phyloP scores from a whole-genome alignment of 2,113 vertebrate genomes.

The Proteles cristata region DNA sequence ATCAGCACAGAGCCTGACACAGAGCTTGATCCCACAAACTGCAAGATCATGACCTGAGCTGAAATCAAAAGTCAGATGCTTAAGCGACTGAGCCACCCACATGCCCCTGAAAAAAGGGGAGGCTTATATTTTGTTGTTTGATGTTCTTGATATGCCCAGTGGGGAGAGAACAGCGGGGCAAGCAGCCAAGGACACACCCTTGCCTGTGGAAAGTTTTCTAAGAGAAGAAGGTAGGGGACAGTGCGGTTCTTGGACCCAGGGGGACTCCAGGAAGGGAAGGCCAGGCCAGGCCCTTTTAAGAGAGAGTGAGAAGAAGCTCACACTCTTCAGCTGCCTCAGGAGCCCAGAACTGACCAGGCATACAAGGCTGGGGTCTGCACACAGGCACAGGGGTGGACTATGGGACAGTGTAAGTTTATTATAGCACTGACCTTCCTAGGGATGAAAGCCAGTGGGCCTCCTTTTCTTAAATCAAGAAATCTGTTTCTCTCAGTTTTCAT shows the following conservation, averaged over 20 bases:
- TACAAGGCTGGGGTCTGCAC: neutral
- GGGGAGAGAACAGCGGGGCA: neutral
- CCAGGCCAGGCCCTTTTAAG: neutral
- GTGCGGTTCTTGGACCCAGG: neutral
- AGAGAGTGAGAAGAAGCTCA: neutral
- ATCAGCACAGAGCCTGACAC: too few relatives aligned
- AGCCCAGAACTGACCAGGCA: neutral
- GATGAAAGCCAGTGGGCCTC: neutral
- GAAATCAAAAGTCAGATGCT: too few relatives aligned
- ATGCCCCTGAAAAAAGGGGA: neutral
- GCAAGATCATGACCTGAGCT: too few relatives aligned
- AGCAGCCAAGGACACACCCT: neutral
- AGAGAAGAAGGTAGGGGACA: neutral
- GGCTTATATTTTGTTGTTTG: neutral
- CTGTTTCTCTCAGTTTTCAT: neutral
- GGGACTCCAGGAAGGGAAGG: neutral
- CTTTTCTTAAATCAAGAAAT: neutral
- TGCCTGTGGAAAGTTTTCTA: neutral
- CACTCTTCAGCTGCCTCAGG: neutral
- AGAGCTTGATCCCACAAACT: too few relatives aligned
- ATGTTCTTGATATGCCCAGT: neutral
- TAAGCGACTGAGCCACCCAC: too few relatives aligned
- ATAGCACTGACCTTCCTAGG: neutral
- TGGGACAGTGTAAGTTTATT: neutral
- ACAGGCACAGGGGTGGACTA: rapidly evolving